Evolutionary conservation across 1,140 invertebrate species (phyloP).

Genomic region (Pogonomyrmex barbatus): DNA sequence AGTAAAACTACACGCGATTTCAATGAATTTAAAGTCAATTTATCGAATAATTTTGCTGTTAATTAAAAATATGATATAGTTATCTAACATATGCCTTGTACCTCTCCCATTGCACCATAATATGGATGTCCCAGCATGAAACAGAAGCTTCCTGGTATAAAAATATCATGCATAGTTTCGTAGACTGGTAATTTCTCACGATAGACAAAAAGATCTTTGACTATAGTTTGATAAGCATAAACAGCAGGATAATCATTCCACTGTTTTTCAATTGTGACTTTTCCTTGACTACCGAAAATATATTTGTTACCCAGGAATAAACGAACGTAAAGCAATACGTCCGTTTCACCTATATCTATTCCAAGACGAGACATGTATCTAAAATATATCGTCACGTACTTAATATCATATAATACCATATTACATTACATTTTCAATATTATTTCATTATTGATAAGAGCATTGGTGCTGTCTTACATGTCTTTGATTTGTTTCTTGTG

Average conservation of each 20-base stretch:
- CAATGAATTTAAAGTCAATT: not conserved
- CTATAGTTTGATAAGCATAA: constrained; percentile 90
- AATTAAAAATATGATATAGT: not conserved
- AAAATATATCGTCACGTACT: constrained; percentile 74
- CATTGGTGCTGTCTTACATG: constrained; percentile 78
- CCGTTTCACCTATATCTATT: constrained; percentile 91
- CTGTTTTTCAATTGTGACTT: constrained; percentile 89
- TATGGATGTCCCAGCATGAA: constrained; percentile 93
- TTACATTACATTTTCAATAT: not conserved
- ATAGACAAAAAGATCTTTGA: constrained; percentile 88
- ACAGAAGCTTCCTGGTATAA: constrained; percentile 88
- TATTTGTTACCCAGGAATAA: constrained; percentile 90
- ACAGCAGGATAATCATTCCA: constrained; percentile 87
- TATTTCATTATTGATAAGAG: not conserved
- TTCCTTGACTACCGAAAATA: constrained; percentile 85
- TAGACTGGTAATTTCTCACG: constrained; percentile 81
- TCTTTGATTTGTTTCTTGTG: constrained; percentile 72
- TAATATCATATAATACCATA: constrained; percentile 19
- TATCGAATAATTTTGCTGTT: not conserved
- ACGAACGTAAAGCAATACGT: constrained; percentile 91
- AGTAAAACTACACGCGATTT: not conserved
- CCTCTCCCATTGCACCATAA: constrained; percentile 92
- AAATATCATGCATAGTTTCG: constrained; percentile 90
- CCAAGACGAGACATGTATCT: constrained; percentile 89
- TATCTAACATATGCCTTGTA: constrained; percentile 78